These are phyloP conservation scores for Drosophila yooni DNA, from an alignment of 2,888 invertebrate species.

Conservation along the genomic window DNA sequence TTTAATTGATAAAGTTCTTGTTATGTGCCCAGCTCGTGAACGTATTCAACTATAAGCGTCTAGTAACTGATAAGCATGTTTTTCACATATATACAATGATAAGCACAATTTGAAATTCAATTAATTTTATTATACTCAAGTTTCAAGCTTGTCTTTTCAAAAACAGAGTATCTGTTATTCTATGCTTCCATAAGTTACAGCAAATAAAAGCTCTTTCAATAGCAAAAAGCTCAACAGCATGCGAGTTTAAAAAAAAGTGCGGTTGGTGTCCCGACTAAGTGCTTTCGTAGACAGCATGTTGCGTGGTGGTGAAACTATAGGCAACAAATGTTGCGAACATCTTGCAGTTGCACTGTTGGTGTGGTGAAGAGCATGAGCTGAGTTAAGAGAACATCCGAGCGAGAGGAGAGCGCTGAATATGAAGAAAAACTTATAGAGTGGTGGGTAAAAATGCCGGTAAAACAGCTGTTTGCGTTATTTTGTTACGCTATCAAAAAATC, in stretches of 20 bases:
- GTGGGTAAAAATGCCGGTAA: constrained; percentile 70
- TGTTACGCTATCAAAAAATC: constrained; percentile 32
- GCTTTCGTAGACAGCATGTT: constrained; percentile 24
- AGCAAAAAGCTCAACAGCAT: constrained; percentile 16
- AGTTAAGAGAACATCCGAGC: constrained; percentile 13
- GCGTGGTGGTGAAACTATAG: constrained; percentile 19
- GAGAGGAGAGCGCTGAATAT: constrained; percentile 57
- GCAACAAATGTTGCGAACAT: constrained; percentile 49
- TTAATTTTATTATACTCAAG: too few species aligned
- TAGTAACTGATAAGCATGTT: constrained; percentile 41
- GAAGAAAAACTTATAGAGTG: constrained; percentile 49
- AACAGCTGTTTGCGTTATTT: constrained; percentile 62
- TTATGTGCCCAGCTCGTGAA: constrained; percentile 19
- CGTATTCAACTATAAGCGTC: neutral
- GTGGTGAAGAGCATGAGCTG: constrained; percentile 43
- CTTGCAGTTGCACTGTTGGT: constrained; percentile 7
- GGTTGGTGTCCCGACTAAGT: constrained; percentile 35
- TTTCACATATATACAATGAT: neutral
- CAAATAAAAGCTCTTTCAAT: constrained; percentile 19
- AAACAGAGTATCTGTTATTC: neutral
- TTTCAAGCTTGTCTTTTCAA: neutral
- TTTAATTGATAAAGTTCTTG: constrained; percentile 48
- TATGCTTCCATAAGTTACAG: neutral
- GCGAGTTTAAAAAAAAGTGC: neutral
- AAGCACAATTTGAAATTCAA: neutral